A percentile compares a stretch with the other conserved stretches of the same genome.
These are phyloP conservation scores for Microplitis mediator DNA, from an alignment of 1,140 invertebrate genomes.

Conservation along the genomic window DNA sequence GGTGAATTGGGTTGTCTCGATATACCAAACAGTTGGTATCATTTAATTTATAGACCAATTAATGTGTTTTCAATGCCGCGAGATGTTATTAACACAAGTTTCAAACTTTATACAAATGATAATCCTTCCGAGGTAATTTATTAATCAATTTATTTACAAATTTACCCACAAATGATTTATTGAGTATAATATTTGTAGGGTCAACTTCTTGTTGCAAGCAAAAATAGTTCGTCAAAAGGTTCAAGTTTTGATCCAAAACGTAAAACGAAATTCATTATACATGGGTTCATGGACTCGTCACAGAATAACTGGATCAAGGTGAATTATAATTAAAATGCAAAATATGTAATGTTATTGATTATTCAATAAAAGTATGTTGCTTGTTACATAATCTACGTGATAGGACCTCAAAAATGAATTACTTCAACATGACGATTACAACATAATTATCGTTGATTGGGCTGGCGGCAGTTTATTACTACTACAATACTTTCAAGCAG, in stretches of 20 bases:
- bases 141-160: not conserved
- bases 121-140: slow-evolving; percentile 72
- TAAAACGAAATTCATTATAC: slow-evolving; percentile 82
- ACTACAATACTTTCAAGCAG: slow-evolving; percentile 79
- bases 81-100: slow-evolving; percentile 80
- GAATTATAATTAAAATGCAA: not conserved
- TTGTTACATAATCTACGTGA: no score
- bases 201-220: slow-evolving; percentile 70
- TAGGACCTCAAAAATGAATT: slow-evolving; percentile 81
- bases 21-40: slow-evolving; percentile 84
- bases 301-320: slow-evolving; percentile 84
- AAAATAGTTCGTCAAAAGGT: slow-evolving; percentile 73
- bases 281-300: slow-evolving; percentile 88
- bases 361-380: not conserved
- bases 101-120: slow-evolving; percentile 78
- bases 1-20: slow-evolving; percentile 81
- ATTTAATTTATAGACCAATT: slow-evolving; percentile 78
- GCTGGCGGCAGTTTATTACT: slow-evolving; percentile 73
- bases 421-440: slow-evolving; percentile 77
- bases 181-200: slow-evolving; percentile 59
- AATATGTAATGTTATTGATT: not conserved
- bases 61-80: slow-evolving; percentile 81
- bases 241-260: slow-evolving; percentile 77
- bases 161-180: not conserved
- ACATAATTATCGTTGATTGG: slow-evolving; percentile 87